A percentile compares a stretch with the other conserved stretches of the same genome.
Evolutionary conservation across 1,140 invertebrate genomes (phyloP).

Genomic region (Phthorimaea operculella): DNA sequence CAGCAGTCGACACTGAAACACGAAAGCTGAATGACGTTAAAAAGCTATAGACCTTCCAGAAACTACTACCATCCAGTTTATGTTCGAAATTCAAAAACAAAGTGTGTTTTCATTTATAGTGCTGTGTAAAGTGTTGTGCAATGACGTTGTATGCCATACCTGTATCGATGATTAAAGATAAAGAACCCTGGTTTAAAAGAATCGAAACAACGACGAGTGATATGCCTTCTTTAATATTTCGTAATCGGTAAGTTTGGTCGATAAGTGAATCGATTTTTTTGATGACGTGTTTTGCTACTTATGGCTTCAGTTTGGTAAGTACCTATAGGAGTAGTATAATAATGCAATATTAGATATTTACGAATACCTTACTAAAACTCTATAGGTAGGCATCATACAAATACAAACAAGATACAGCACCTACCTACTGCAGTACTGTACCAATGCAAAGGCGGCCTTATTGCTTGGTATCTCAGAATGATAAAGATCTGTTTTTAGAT

Average conservation of each 20-base stretch:
- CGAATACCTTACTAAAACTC: too few relatives aligned
- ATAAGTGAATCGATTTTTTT: conserved; percentile 9
- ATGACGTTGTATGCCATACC: conserved; percentile 62
- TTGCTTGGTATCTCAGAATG: too few relatives aligned
- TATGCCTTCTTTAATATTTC: conserved; percentile 63
- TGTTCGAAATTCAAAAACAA: neutral
- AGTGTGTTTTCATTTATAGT: conserved; percentile 8
- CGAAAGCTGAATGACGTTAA: neutral
- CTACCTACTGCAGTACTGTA: neutral
- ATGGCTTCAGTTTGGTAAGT: neutral
- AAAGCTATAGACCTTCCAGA: neutral
- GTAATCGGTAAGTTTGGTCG: conserved; percentile 50
- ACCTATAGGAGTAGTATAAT: too few relatives aligned
- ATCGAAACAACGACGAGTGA: conserved; percentile 45
- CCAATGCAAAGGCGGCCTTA: neutral
- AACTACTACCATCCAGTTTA: neutral
- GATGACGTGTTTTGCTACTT: conserved; percentile 7
- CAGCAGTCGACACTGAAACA: neutral
- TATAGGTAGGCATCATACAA: too few relatives aligned
- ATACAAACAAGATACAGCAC: too few relatives aligned
- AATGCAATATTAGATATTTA: too few relatives aligned
- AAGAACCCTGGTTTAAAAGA: conserved; percentile 43
- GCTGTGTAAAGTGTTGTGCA: conserved; percentile 41
- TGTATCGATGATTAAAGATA: conserved; percentile 58
- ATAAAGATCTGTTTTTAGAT: too few relatives aligned